Conservation (phyloP, 2,888 invertebrate genomes). For the Holacanthella duospinosa region DNA sequence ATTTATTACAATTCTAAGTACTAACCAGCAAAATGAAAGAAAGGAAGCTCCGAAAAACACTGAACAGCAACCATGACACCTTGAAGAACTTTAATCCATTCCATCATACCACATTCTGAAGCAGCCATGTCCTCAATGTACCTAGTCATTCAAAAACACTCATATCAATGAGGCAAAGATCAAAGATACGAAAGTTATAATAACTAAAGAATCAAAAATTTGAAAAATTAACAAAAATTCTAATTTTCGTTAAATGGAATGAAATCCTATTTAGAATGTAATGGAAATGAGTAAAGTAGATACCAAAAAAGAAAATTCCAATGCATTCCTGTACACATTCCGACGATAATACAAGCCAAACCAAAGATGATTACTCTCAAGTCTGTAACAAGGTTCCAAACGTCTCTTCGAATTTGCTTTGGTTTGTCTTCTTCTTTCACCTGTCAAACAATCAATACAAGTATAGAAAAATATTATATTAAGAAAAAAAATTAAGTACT, state of each 20-base stretch:
- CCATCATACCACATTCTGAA: constrained; percentile 42
- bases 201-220: neutral
- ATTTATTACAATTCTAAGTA: neutral
- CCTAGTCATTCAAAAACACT: constrained; percentile 36
- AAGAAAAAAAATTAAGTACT: constrained; percentile 13
- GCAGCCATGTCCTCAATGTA: constrained; percentile 61
- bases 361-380: constrained; percentile 61
- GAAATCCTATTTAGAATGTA: neutral
- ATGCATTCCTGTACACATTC: constrained; percentile 69
- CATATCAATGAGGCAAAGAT: neutral
- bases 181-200: neutral
- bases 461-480: constrained; percentile 16
- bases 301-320: constrained; percentile 82
- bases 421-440: constrained; percentile 35
- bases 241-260: too few species aligned
- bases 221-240: neutral
- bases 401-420: constrained; percentile 48
- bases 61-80: constrained; percentile 65
- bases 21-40: constrained; percentile 62
- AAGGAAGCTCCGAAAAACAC: constrained; percentile 74
- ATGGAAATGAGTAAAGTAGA: constrained; percentile 22
- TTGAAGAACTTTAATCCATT: constrained; percentile 61
- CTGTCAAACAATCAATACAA: too few species aligned
- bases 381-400: constrained; percentile 56
- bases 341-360: constrained; percentile 68